Conservation (phyloP, 2,113 vertebrate species). For the Nicator chloris region DNA sequence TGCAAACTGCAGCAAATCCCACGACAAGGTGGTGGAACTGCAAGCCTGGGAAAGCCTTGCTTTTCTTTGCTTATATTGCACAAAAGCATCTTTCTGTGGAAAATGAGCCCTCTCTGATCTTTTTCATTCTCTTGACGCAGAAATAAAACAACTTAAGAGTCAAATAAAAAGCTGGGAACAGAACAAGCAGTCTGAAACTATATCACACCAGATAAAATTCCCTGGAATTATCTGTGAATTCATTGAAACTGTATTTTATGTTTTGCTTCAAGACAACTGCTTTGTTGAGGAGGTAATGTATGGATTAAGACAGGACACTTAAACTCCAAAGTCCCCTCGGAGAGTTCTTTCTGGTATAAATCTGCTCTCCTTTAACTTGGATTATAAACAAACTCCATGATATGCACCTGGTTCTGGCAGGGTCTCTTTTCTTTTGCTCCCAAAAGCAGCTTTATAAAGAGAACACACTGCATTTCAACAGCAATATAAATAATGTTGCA, state of each 20-base stretch:
- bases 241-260: slow-evolving; percentile 2
- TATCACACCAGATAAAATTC: slow-evolving; percentile 42
- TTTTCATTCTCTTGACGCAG: neutral
- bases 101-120: neutral
- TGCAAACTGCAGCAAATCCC: slow-evolving; percentile 1
- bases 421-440: slow-evolving; percentile 34
- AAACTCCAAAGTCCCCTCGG: neutral
- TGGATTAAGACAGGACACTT: slow-evolving; percentile 44
- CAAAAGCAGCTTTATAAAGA: slow-evolving; percentile 51
- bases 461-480: slow-evolving; percentile 56
- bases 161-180: slow-evolving; percentile 50
- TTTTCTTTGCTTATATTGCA: neutral
- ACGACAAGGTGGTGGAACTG: neutral
- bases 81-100: slow-evolving; percentile 10
- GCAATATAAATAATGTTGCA: slow-evolving; percentile 51
- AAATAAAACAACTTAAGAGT: slow-evolving; percentile 26
- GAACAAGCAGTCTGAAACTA: slow-evolving; percentile 21
- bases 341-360: slow-evolving; percentile 34
- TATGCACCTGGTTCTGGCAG: slow-evolving; percentile 38
- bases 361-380: slow-evolving; percentile 35
- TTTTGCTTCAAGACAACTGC: neutral
- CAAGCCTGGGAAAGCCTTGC: neutral
- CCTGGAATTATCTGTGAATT: slow-evolving; percentile 47
- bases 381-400: slow-evolving; percentile 43
- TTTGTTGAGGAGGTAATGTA: slow-evolving; percentile 41